Evolutionary conservation across 2,797 vertebrate genomes (phyloP).

Genomic region (Sternarchorhynchus goeldii): DNA sequence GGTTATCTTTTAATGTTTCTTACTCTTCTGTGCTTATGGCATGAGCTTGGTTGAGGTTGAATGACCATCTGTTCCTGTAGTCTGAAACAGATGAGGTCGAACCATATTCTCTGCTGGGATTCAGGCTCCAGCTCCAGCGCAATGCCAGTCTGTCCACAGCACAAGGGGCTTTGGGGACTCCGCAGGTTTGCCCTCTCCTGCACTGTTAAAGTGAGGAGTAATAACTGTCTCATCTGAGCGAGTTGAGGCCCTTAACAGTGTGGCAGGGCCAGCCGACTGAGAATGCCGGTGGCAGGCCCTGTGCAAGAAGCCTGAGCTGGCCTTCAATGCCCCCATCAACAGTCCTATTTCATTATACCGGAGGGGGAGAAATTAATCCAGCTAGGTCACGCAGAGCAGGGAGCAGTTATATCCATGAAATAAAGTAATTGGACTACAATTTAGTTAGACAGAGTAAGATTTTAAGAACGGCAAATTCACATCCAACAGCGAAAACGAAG

Average conservation of each 20-base stretch:
- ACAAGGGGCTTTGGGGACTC: background rate
- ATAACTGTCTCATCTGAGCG: background rate
- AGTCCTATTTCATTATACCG: slow-evolving; percentile 25
- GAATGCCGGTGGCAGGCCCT: background rate
- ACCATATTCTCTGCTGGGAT: background rate
- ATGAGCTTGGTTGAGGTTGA: background rate
- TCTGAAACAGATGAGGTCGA: background rate
- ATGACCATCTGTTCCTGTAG: background rate
- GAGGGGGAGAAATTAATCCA: slow-evolving; percentile 5
- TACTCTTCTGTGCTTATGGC: background rate
- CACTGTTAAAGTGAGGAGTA: background rate
- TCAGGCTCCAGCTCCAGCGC: background rate
- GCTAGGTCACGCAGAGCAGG: slow-evolving; percentile 12
- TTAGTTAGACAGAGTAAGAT: background rate
- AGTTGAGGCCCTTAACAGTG: background rate
- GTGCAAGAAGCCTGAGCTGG: slow-evolving; percentile 2
- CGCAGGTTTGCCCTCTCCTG: background rate
- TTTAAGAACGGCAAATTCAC: background rate
- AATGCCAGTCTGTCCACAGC: background rate
- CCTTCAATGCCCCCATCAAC: slow-evolving; percentile 6
- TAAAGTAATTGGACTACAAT: background rate
- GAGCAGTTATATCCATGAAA: background rate
- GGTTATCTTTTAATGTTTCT: slow-evolving; percentile 2
- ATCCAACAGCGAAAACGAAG: background rate
- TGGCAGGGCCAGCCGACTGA: background rate